Evolutionary conservation across 2,797 vertebrate species (phyloP).

Genomic region (Sebastes elongatus): DNA sequence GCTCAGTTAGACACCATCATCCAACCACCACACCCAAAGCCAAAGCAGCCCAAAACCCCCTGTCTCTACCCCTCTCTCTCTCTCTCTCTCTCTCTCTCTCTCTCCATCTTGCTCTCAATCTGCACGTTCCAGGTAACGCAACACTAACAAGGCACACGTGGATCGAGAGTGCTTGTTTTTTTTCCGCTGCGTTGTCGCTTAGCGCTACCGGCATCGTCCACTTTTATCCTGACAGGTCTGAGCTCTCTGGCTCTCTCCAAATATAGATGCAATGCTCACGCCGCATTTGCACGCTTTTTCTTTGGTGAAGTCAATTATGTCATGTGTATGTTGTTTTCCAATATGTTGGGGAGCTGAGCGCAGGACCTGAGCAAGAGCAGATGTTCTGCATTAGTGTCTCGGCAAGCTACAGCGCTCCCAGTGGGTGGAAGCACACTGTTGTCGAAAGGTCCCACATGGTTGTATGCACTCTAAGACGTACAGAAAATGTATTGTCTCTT

Average conservation of each 20-base stretch:
- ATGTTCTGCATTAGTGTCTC: conserved; percentile 56
- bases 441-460: background rate
- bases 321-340: conserved; percentile 39
- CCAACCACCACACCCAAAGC: conserved; percentile 54
- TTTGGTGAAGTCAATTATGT: conserved; percentile 25
- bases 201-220: background rate
- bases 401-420: conserved; percentile 1
- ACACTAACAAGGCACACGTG: conserved; percentile 37
- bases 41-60: conserved; percentile 45
- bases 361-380: conserved; percentile 22
- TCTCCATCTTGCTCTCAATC: background rate
- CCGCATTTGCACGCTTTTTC: conserved; percentile 27
- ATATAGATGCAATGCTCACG: conserved; percentile 34
- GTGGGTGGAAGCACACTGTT: conserved; percentile 1
- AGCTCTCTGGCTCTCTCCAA: conserved; percentile 34
- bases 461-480: background rate
- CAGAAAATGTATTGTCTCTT: background rate
- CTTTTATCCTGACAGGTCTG: conserved; percentile 17
- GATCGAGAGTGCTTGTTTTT: background rate
- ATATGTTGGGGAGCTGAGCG: background rate
- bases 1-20: conserved; percentile 55
- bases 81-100: background rate
- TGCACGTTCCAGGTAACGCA: conserved; percentile 33
- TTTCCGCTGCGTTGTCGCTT: background rate
- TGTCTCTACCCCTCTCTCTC: background rate